Conservation (phyloP, 2,113 vertebrate genomes). For the Mormoops blainvillei region DNA sequence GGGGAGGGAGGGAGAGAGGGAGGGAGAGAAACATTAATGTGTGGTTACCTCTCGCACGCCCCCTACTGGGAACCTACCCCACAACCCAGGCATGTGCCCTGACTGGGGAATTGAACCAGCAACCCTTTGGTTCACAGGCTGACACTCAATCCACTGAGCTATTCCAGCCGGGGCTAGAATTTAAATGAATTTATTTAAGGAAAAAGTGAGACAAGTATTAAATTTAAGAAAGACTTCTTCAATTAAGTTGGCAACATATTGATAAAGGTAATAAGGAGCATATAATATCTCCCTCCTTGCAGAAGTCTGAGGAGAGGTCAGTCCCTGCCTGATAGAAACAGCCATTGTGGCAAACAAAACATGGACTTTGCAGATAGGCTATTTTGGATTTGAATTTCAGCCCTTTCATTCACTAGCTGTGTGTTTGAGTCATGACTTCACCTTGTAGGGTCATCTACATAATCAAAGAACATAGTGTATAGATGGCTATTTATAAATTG, state of each 20-base stretch:
- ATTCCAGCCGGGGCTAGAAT: too few relatives aligned
- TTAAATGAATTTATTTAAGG: slow-evolving; percentile 44
- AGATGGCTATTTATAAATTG: background rate
- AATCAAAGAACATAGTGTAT: background rate
- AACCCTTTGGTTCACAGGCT: too few relatives aligned
- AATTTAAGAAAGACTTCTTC: background rate
- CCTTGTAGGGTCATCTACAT: too few relatives aligned
- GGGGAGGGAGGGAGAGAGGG: too few relatives aligned
- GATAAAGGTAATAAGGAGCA: background rate
- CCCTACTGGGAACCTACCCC: too few relatives aligned
- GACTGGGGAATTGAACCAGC: too few relatives aligned
- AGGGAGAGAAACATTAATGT: too few relatives aligned
- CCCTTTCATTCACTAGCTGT: background rate
- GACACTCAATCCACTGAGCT: too few relatives aligned
- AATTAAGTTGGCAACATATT: slow-evolving; percentile 20
- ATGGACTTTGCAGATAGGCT: background rate
- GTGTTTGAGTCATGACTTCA: background rate
- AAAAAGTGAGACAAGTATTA: slow-evolving; percentile 12
- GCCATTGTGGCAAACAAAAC: background rate
- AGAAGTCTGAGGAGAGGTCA: background rate
- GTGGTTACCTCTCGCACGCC: too few relatives aligned
- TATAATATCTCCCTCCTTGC: background rate
- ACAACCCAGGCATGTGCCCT: too few relatives aligned
- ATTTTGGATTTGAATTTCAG: background rate
- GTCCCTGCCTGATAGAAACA: background rate